phyloP scores from a whole-genome alignment of 2,888 invertebrate genomes.

The Lithophane ornitopus region DNA sequence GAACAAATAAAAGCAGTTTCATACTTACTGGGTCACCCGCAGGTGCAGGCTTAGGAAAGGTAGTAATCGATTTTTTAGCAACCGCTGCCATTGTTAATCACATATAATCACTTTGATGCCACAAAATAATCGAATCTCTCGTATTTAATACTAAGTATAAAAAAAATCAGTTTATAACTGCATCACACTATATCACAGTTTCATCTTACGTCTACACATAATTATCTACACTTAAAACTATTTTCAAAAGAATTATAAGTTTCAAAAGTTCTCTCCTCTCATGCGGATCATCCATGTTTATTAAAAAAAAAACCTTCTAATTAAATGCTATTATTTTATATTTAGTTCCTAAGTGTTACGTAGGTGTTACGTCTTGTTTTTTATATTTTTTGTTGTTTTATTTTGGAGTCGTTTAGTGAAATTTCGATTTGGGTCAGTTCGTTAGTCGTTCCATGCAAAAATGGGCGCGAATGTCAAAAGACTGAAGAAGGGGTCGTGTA shows the following conservation, averaged over 20 bases:
- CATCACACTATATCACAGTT: conserved; percentile 77
- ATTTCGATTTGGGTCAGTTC: conserved; percentile 83
- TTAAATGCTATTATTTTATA: conserved; percentile 78
- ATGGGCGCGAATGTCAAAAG: conserved; percentile 90
- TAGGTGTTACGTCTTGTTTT: conserved; percentile 75
- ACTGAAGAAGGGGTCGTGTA: conserved; percentile 86
- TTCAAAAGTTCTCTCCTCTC: conserved; percentile 45
- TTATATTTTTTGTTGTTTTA: conserved; percentile 61
- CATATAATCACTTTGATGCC: conserved; percentile 82
- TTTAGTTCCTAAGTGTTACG: conserved; percentile 73
- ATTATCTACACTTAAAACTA: conserved; percentile 55
- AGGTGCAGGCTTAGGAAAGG: conserved; percentile 71
- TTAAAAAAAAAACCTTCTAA: conserved; percentile 59
- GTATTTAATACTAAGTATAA: conserved; percentile 42
- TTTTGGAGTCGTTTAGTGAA: conserved; percentile 65
- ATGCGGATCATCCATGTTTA: conserved; percentile 65
- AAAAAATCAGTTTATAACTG: conserved; percentile 65
- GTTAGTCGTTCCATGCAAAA: conserved; percentile 89
- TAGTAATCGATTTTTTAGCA: conserved; percentile 80
- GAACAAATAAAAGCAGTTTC: conserved; percentile 45
- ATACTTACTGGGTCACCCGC: conserved; percentile 83
- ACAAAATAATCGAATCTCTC: conserved; percentile 76
- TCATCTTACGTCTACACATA: conserved; percentile 62
- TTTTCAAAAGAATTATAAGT: conserved; percentile 46
- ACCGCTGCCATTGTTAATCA: conserved; percentile 85